phyloP scores from a whole-genome alignment of 2,888 invertebrate species.

The Melieria omissa region DNA sequence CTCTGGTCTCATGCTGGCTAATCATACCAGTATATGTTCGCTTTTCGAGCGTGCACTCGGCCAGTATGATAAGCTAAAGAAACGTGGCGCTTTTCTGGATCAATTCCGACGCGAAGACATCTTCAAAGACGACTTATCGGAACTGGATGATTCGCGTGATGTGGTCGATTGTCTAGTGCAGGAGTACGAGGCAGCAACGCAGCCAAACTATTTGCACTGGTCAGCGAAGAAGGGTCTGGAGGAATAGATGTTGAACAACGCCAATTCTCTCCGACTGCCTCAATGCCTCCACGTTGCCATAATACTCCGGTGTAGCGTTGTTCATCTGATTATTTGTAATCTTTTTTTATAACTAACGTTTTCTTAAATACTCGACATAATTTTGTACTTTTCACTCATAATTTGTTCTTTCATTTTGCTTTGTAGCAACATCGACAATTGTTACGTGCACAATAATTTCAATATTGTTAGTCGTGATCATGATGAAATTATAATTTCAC shows the following conservation, averaged over 20 bases:
- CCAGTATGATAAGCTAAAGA: slow-evolving; percentile 95
- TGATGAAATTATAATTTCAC: too few relatives aligned
- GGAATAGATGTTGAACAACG: background rate
- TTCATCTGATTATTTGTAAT: too few relatives aligned
- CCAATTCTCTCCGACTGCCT: too few relatives aligned
- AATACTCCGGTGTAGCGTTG: too few relatives aligned
- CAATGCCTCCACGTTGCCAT: too few relatives aligned
- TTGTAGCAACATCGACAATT: too few relatives aligned
- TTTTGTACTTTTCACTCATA: too few relatives aligned
- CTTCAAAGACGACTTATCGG: slow-evolving; percentile 91
- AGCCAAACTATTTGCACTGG: slow-evolving; percentile 87
- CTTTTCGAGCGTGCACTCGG: slow-evolving; percentile 91
- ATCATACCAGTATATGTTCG: slow-evolving; percentile 97
- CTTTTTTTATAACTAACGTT: too few relatives aligned
- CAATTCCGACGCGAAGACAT: slow-evolving; percentile 96
- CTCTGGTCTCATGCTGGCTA: slow-evolving; percentile 97
- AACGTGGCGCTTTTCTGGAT: slow-evolving; percentile 96
- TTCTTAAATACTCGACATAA: too few relatives aligned
- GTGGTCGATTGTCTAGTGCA: slow-evolving; percentile 93
- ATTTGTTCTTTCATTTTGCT: too few relatives aligned
- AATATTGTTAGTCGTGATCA: too few relatives aligned
- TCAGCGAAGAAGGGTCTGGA: slow-evolving; percentile 50
- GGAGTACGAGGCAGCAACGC: slow-evolving; percentile 95
- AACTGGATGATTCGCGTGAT: slow-evolving; percentile 90
- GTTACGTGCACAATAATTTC: too few relatives aligned